Evolutionary conservation across 2,888 invertebrate species (phyloP), one percentile per base, ranked within the genome.

Genomic region (Metalampra italica): DNA sequence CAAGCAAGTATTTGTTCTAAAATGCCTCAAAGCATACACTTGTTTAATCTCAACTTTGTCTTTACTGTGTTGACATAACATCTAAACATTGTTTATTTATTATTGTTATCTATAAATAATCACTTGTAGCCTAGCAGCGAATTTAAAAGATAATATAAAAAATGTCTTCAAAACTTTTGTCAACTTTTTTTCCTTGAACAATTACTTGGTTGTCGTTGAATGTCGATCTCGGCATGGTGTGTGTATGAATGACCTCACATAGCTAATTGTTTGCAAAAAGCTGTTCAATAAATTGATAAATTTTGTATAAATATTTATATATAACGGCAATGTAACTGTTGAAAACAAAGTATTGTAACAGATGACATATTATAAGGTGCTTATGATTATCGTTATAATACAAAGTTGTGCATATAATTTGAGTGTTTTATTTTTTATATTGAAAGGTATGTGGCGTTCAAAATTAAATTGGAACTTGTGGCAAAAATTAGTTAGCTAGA

Each of bases 321-420:
- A 78, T 85, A 84, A 84, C 80, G 80, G 75, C 83, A 85, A 78
- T 80, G 75, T 85, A 84, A 87, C 79, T 85, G 88, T 88, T 88
- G 79, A 82, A 75, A 80, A 81, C 71, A 82, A 73, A 79, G 77
- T 82, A 84, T 81, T 84, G 81, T 87, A 87, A 86, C 82, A 85
- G 82, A 85, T 73, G 81, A 87, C 84, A 85, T 85, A 85, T 82
- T 84, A 77, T 88, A 88, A 88, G 89, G 89, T 89, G 88, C 89
- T 89, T 89, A 86, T 86, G 82, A 86, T 79, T 86, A 88, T 87
- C 86, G 88, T 88, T 89, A 89, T 85, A 87, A 87, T 89, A 88
- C 85, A 88, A 88, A 86, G 86, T 88, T 89, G 88, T 89, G 89
- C 88, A 87, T 87, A 87, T 68, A 69, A 54, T 51, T 54, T 51